These are phyloP conservation scores for Cepaea nemoralis DNA, from an alignment of 1,140 invertebrate species.

Conservation along the genomic window DNA sequence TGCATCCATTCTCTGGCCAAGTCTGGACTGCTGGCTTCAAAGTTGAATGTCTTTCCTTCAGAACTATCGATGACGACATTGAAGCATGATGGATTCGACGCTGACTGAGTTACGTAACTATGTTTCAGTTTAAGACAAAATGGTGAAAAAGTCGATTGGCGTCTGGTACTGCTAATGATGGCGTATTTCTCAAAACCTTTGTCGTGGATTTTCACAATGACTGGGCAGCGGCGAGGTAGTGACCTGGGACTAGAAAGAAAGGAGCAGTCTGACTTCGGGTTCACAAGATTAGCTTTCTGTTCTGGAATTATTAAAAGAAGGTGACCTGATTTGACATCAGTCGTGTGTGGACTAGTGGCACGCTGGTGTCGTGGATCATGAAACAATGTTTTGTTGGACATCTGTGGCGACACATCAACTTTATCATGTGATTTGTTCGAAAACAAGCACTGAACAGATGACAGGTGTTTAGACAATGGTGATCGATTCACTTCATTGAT, in stretches of 20 bases:
- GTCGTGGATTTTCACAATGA: slow-evolving; percentile 6
- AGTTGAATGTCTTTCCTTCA: background rate
- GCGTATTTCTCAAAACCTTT: slow-evolving; percentile 2
- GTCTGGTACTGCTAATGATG: background rate
- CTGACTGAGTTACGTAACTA: background rate
- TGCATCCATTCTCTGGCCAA: slow-evolving; percentile 2
- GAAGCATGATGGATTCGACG: background rate
- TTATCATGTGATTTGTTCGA: too few species aligned
- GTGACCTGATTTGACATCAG: slow-evolving; percentile 10
- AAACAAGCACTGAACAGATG: too few species aligned
- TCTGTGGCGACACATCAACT: too few species aligned
- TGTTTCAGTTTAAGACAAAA: background rate
- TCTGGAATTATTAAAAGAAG: background rate
- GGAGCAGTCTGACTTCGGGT: too few species aligned
- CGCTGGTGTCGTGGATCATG: too few species aligned
- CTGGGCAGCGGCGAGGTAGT: background rate
- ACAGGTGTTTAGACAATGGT: too few species aligned
- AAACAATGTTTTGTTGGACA: too few species aligned
- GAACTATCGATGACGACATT: background rate
- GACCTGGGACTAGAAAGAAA: background rate
- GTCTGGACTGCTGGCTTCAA: slow-evolving; percentile 11
- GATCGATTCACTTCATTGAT: too few species aligned
- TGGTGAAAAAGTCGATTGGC: background rate
- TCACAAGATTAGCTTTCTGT: background rate
- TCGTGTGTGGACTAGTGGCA: background rate